These are phyloP conservation scores for Micrastur ruficollis DNA, from an alignment of 2,797 vertebrate species.

Conservation along the genomic window DNA sequence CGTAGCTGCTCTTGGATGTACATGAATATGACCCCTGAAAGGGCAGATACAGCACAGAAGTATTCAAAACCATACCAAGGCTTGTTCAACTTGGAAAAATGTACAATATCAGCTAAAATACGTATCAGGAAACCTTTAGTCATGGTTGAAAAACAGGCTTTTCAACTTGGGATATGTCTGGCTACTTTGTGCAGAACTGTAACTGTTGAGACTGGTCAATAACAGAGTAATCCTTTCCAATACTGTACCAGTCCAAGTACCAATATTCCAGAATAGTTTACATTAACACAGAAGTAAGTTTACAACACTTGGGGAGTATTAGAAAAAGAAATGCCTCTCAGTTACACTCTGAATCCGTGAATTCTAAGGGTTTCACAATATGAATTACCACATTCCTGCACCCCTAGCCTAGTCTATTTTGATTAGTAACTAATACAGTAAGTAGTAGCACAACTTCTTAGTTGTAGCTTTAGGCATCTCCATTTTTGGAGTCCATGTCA, in stretches of 20 bases:
- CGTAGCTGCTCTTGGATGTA: not conserved
- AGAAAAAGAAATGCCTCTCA: not conserved
- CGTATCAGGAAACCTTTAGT: not conserved
- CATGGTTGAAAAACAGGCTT: not conserved
- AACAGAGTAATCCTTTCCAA: not conserved
- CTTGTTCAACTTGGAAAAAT: not conserved
- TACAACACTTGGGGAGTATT: not conserved
- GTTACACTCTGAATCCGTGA: not conserved
- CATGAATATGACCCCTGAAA: not conserved
- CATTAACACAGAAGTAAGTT: not conserved
- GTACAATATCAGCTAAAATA: slow-evolving; percentile 7
- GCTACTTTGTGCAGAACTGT: not conserved
- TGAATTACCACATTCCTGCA: not conserved
- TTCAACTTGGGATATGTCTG: not conserved
- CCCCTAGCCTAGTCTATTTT: not conserved
- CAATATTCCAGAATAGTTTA: not conserved
- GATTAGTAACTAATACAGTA: slow-evolving; percentile 16
- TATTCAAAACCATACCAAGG: not conserved
- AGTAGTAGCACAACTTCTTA: slow-evolving; percentile 37
- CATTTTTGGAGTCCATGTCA: slow-evolving; percentile 40
- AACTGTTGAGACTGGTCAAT: not conserved
- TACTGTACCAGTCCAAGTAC: not conserved
- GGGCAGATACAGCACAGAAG: not conserved
- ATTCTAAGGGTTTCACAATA: not conserved
- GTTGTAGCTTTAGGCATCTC: slow-evolving; percentile 55